Conservation (phyloP, 2,888 invertebrate genomes). For the Drosophila melanosoma region DNA sequence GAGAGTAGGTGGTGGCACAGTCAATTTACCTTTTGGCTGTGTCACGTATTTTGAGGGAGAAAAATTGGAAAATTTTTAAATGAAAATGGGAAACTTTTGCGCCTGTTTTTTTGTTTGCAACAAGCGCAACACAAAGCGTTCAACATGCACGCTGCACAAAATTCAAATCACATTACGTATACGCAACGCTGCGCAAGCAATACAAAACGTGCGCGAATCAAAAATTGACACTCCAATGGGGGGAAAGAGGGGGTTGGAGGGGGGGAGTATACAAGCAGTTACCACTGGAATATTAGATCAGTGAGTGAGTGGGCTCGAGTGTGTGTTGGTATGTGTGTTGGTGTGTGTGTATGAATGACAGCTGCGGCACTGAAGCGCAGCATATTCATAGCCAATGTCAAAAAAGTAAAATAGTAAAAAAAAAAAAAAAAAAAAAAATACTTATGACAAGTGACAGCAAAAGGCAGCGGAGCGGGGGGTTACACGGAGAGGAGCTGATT, state of each 20-base stretch:
- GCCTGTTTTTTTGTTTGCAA: slow-evolving; percentile 1
- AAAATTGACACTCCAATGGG: slow-evolving; percentile 26
- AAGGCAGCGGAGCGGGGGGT: neutral
- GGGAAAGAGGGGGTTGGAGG: neutral
- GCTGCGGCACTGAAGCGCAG: slow-evolving; percentile 45
- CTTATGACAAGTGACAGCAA: slow-evolving; percentile 11
- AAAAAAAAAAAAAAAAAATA: neutral
- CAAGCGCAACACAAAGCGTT: slow-evolving; percentile 61
- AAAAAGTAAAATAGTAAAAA: slow-evolving; percentile 11
- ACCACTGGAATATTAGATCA: slow-evolving; percentile 11
- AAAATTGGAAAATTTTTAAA: slow-evolving; percentile 26
- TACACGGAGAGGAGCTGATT: neutral
- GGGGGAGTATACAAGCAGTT: slow-evolving; percentile 3
- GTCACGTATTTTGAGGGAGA: slow-evolving; percentile 55
- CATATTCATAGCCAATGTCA: slow-evolving; percentile 54
- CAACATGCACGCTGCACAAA: slow-evolving; percentile 54
- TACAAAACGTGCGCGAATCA: slow-evolving; percentile 61
- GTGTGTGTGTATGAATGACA: slow-evolving; percentile 29
- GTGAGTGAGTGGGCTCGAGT: slow-evolving; percentile 12
- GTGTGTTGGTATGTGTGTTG: neutral
- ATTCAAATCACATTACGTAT: slow-evolving; percentile 78
- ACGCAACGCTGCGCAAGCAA: slow-evolving; percentile 69
- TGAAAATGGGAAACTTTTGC: slow-evolving; percentile 39
- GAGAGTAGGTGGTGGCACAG: neutral
- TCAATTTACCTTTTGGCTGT: slow-evolving; percentile 41